These are phyloP conservation scores for Blennius ocellaris DNA, from an alignment of 2,113 vertebrate genomes.

Conservation along the genomic window DNA sequence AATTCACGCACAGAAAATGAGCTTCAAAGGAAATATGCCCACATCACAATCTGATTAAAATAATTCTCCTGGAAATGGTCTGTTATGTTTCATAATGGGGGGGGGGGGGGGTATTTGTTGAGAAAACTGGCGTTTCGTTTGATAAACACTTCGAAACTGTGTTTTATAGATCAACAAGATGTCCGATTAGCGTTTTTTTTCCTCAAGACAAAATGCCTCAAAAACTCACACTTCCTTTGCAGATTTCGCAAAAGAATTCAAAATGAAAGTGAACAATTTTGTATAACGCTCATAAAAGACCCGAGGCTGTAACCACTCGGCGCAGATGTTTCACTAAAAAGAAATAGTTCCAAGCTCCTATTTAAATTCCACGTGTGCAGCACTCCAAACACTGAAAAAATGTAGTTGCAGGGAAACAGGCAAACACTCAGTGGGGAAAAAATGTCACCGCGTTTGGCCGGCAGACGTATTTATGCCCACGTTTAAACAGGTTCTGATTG, in stretches of 20 bases:
- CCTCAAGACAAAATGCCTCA: neutral
- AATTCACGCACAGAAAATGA: neutral
- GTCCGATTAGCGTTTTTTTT: too few relatives aligned
- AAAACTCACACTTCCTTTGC: neutral
- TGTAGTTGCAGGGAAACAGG: conserved; percentile 46
- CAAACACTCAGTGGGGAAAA: conserved; percentile 44
- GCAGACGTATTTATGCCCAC: conserved; percentile 41
- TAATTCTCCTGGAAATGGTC: neutral
- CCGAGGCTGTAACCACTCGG: neutral
- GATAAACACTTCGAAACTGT: too few relatives aligned
- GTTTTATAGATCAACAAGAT: too few relatives aligned
- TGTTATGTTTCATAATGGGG: too few relatives aligned
- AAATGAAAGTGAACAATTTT: neutral
- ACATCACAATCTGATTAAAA: neutral
- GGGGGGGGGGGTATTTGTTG: too few relatives aligned
- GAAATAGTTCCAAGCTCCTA: conserved; percentile 1
- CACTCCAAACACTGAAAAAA: conserved; percentile 35
- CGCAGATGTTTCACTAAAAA: conserved; percentile 28
- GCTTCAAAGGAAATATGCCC: neutral
- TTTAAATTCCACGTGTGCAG: conserved; percentile 39
- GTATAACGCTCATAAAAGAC: neutral
- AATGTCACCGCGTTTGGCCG: conserved; percentile 30
- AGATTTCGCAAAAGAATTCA: neutral
- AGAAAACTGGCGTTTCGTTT: too few relatives aligned
- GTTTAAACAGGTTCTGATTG: conserved; percentile 65